phyloP scores from a whole-genome alignment of 2,113 vertebrate genomes.

The Axis porcinus region DNA sequence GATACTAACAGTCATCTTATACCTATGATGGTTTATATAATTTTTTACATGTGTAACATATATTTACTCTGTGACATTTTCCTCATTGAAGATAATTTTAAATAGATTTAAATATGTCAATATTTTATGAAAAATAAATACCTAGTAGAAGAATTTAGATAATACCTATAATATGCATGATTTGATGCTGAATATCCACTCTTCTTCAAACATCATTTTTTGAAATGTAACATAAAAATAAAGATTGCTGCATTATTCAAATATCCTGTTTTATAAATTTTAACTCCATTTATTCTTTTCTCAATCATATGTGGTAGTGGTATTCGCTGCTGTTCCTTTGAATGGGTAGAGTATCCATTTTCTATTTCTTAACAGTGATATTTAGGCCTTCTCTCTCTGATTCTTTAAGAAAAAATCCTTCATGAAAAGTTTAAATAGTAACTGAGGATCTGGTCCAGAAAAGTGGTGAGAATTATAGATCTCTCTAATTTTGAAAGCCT shows the following conservation, averaged over 20 bases:
- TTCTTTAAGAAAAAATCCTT: conserved; percentile 79
- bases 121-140: background rate
- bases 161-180: background rate
- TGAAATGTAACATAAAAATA: background rate
- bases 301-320: conserved; percentile 61
- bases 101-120: background rate
- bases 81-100: background rate
- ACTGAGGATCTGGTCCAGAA: conserved; percentile 83
- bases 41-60: background rate
- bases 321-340: conserved; percentile 62
- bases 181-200: background rate
- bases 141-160: background rate
- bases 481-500: conserved; percentile 89
- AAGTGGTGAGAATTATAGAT: conserved; percentile 83
- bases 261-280: background rate
- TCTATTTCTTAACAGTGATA: conserved; percentile 53
- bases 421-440: conserved; percentile 81
- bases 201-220: background rate
- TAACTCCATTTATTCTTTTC: conserved; percentile 27
- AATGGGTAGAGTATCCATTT: conserved; percentile 50
- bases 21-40: background rate
- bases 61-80: background rate
- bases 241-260: background rate
- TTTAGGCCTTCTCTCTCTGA: conserved; percentile 52
- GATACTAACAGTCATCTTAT: background rate